Base-by-base conservation (phyloP, 2,797 vertebrate species). In the Liparis tanakae region DNA sequence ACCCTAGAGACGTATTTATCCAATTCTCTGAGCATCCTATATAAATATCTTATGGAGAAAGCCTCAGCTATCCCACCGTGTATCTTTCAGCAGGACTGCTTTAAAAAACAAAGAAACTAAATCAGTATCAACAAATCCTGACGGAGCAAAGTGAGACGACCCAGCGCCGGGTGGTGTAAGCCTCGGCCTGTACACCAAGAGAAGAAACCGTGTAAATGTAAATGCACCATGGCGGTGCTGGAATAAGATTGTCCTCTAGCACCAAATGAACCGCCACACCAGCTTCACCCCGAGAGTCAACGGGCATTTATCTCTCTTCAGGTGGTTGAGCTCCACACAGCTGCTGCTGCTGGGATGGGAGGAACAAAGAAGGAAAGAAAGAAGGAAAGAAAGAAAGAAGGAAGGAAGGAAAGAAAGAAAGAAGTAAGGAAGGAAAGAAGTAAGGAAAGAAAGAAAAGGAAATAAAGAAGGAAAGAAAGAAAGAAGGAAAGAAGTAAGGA, bases 201-300 rank as follows among this genome's bases (percentile, higher is more conserved):
- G 61, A 71, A 1, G 3, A 62, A 72, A 63, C 5, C 36, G 5
- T 18, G 20, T 1, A 57, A 55, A 67, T 37, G 33, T 41, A 22
- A 46, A 69, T 36, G 25, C 3, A 15, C 30, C 2, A 51, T 63
- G 10, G 54, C 76, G 71, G 44, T 18, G 14, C 33, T 7, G 10
- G 65, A 72, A 44, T 10, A 6, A 2, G 39, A 62, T 30, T 78
- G 39, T 12, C 14, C 8, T 12, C 5, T 25, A 53, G n/a, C 37
- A 13, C 17, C 25, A n/a, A 64, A 79, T 74, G 48, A 79, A 33
- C 17, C 43, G 55, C 73, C 18, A 60, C n/a, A 55, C 0, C 3
- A 18, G 63, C 25, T 50, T 60, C 70, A 64, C 59, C 65, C 46
- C 55, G 14, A 44, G 33, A 36, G 46, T 46, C 46, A 51, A 14